Evolutionary conservation across 2,797 vertebrate species (phyloP), one percentile per base, ranked within the genome.

Genomic region (Chaenodraco wilsoni): DNA sequence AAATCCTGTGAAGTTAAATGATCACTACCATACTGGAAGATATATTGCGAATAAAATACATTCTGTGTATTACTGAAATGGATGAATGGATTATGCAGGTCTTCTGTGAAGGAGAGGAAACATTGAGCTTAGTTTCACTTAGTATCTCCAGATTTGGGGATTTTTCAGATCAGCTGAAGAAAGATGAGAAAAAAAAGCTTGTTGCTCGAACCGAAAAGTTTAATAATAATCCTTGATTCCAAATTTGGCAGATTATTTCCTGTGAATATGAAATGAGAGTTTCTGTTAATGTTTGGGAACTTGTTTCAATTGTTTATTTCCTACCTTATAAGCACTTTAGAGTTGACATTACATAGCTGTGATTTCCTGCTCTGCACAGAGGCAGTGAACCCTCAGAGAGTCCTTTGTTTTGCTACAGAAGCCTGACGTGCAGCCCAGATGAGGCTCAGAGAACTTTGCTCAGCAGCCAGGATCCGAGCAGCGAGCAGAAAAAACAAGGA

Each of bases 401-500:
- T 1, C 3, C 15, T 59, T 50, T 72, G 78, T 81, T 84, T 76
- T 48, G 57, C 31, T 82, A 76, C 64, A 21, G 65, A n/a, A 8
- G 65, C 77, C 77, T 63, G 79, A 72, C 46, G 10, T n/a, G 61
- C 1, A 10, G 50, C 64, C 41, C 46, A 3, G 78, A 78, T n/a
- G 72, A 5, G 15, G 65, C 84, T 64, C 63, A 27, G 80, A 75
- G 74, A 64, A 71, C 52, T 68, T 72, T 69, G 44, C 50, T 19
- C 72, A 37, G 46, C 79, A 58, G 78, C 45, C 16, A 73, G 82
- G 72, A 21, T 64, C 19, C 49, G 27, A 73, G 60, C 80, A 52
- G 75, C 63, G 76, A 89, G 75, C 60, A 23, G 55, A 74, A 86
- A 74, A 84, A 84, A 82, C 85, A 86, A 86, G 86, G 86, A 66